Conservation (phyloP, 2,888 invertebrate genomes). For the Lasioglossum leucozonium region DNA sequence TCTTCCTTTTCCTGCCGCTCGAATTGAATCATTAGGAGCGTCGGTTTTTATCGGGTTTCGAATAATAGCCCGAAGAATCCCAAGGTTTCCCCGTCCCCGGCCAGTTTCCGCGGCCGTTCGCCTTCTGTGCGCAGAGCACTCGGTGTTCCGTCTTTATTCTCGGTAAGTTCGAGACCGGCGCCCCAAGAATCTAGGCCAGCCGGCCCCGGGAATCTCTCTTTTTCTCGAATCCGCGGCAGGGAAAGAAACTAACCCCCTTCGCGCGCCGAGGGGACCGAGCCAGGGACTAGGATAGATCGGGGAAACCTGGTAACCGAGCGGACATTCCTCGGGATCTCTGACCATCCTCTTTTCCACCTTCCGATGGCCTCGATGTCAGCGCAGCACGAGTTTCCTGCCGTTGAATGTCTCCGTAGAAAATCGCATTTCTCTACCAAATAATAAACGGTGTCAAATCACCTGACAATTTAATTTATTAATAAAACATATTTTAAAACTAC, state of each 20-base stretch:
- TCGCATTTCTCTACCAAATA: too few species aligned
- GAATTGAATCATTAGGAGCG: conserved; percentile 48
- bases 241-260: not conserved
- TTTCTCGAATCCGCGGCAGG: conserved; percentile 34
- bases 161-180: conserved; percentile 41
- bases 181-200: conserved; percentile 61
- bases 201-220: conserved; percentile 56
- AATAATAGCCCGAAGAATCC: conserved; percentile 50
- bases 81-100: conserved; percentile 45
- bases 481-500: too few species aligned
- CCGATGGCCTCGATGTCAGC: not conserved
- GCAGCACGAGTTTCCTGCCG: not conserved
- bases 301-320: not conserved
- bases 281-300: conserved; percentile 13
- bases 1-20: not conserved
- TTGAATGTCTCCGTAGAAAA: not conserved
- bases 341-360: not conserved
- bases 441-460: too few species aligned
- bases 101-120: conserved; percentile 15
- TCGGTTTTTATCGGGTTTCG: conserved; percentile 23
- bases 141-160: conserved; percentile 52
- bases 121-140: not conserved
- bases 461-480: too few species aligned
- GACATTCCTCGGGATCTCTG: conserved; percentile 2
- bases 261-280: not conserved